These are phyloP conservation scores for Indri indri DNA, from an alignment of 2,113 vertebrate species.

Conservation along the genomic window DNA sequence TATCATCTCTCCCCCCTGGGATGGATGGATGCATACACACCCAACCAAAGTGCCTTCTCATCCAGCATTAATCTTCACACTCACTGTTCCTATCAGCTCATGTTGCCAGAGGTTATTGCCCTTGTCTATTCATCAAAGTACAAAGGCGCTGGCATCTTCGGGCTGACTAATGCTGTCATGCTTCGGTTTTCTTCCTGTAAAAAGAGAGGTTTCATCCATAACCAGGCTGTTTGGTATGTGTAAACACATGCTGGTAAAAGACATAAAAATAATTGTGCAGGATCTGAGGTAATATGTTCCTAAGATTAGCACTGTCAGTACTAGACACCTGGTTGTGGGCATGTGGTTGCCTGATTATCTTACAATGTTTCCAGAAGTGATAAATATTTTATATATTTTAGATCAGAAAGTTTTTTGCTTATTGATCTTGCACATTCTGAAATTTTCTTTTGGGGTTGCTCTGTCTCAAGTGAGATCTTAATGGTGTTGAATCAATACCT, in stretches of 20 bases:
- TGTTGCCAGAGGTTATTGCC: constrained; percentile 91
- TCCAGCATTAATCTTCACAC: constrained; percentile 93
- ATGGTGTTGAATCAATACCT: constrained; percentile 66
- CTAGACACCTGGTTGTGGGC: constrained; percentile 18
- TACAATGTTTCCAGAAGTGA: constrained; percentile 74
- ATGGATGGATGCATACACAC: constrained; percentile 93
- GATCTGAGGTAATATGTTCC: constrained; percentile 89
- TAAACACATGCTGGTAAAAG: constrained; percentile 88
- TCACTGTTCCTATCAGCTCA: constrained; percentile 93
- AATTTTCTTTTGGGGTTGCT: constrained; percentile 75
- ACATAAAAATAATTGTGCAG: constrained; percentile 87
- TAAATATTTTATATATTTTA: constrained; percentile 84
- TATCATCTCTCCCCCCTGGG: constrained; percentile 90
- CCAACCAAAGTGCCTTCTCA: constrained; percentile 92
- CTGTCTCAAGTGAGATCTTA: constrained; percentile 66
- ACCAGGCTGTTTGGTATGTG: constrained; percentile 89
- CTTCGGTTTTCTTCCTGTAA: constrained; percentile 88
- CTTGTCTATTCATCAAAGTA: constrained; percentile 93
- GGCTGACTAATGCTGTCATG: constrained; percentile 88
- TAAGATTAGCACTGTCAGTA: background rate
- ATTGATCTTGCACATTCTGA: constrained; percentile 83
- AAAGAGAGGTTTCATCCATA: constrained; percentile 93
- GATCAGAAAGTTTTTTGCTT: constrained; percentile 86
- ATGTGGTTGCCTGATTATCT: constrained; percentile 72
- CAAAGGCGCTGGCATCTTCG: constrained; percentile 89